A percentile compares a stretch with the other conserved stretches of the same genome.
Conservation (phyloP, 2,113 vertebrate species). For the Triplophysa dalaica region DNA sequence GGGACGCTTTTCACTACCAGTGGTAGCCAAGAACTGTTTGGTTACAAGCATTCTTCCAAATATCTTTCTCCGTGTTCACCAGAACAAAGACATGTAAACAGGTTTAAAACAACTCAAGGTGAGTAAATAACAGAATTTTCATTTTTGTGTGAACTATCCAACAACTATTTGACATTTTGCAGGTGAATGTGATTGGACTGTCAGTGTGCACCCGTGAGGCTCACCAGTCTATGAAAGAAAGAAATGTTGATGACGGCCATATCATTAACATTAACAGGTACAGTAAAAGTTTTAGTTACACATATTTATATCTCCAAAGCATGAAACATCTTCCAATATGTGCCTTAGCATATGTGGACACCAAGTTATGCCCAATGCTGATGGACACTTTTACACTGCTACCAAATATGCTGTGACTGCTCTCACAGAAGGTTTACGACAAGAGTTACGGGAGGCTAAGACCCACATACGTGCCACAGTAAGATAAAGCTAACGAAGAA, state of each 20-base stretch:
- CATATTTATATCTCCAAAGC: too few species aligned
- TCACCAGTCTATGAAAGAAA: constrained; percentile 89
- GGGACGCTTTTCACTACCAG: too few species aligned
- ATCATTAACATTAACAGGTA: constrained; percentile 91
- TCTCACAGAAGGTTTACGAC: constrained; percentile 83
- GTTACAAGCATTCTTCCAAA: too few species aligned
- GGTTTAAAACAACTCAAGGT: too few species aligned
- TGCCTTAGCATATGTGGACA: constrained; percentile 82
- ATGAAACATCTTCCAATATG: background rate
- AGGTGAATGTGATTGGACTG: constrained; percentile 85
- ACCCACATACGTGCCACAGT: constrained; percentile 86
- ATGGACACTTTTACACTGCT: constrained; percentile 82
- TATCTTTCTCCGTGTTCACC: too few species aligned
- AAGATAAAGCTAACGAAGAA: constrained; percentile 55
- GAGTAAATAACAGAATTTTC: too few species aligned
- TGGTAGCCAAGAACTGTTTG: too few species aligned
- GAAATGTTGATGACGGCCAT: constrained; percentile 85
- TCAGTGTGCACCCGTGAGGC: constrained; percentile 85
- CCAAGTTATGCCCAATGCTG: constrained; percentile 64
- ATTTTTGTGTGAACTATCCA: too few species aligned
- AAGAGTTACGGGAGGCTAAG: constrained; percentile 83
- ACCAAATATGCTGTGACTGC: constrained; percentile 86
- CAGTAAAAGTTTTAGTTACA: background rate
- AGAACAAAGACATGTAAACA: too few species aligned
- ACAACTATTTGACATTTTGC: constrained; percentile 1